Conservation (phyloP, 2,888 invertebrate genomes). For the Latrodectus hesperus region DNA sequence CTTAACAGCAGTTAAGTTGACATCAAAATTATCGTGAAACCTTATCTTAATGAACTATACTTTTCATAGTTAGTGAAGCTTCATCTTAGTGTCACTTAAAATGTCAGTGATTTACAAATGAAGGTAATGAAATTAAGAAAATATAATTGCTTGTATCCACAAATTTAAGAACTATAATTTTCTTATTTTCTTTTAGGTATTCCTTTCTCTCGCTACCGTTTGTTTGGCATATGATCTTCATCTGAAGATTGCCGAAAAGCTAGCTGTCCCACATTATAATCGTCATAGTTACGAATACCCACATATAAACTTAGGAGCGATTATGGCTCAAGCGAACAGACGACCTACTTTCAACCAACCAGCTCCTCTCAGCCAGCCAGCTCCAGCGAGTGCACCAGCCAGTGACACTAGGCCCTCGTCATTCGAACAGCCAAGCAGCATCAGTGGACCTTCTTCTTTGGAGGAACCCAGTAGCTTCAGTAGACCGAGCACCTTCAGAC, state of each 20-base stretch:
- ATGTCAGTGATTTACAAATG: too few relatives aligned
- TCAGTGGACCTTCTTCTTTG: slow-evolving; percentile 12
- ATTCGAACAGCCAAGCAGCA: neutral
- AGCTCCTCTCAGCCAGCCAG: neutral
- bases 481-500: slow-evolving; percentile 27
- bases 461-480: neutral
- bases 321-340: neutral
- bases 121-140: too few relatives aligned
- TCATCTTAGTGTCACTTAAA: too few relatives aligned
- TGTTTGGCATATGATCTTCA: slow-evolving; percentile 28
- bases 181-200: slow-evolving; percentile 1
- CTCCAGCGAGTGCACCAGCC: neutral
- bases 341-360: neutral
- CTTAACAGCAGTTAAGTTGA: too few relatives aligned
- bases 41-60: too few relatives aligned
- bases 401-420: neutral
- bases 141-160: too few relatives aligned
- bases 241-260: slow-evolving; percentile 45
- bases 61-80: too few relatives aligned
- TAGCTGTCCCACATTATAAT: slow-evolving; percentile 51
- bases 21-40: too few relatives aligned
- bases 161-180: neutral
- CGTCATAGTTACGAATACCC: slow-evolving; percentile 57
- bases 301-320: slow-evolving; percentile 19
- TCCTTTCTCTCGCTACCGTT: neutral